Base-by-base conservation (phyloP, 2,113 vertebrate species). In the Gila orcuttii region DNA sequence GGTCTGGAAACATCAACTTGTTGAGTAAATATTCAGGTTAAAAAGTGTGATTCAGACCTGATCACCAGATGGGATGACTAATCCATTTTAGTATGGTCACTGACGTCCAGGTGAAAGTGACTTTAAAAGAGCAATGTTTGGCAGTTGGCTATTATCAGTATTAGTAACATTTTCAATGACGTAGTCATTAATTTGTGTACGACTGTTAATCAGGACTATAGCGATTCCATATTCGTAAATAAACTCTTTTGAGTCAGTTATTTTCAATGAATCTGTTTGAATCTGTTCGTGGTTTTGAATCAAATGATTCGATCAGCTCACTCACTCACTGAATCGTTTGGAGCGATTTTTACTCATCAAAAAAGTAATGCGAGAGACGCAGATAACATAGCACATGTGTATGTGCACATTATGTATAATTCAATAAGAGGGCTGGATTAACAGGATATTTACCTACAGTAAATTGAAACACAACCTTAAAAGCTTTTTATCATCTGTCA, bases 41-140 rank as follows among this genome's bases (percentile, higher is more conserved):
- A 25, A 79, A 25, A 42, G 10, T 13, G 52, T 47, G 42, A 75
- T 47, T 25, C 42, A 57, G 52, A 60, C 33, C 55, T 23, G n/a
- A 7, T 42, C 57, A 79, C 33, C 11, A 62, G 77, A 79, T 39
- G 33, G 21, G 33, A 57, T 59, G 76, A 45, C 23, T 79, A 25
- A 62, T 79, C 78, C 78, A 79, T 36, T 62, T 79, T 42, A 62
- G 33, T 17, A 19, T 62, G 21, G 77, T 62, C 33, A 39, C 33
- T 79, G 77, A 60, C 3, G 6, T 60, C 33, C 12, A n/a, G 11
- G 33, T 60, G 21, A 79, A 79, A 79, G 57, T 79, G 75, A 77
- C 75, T 55, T 77, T 77, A 8, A 55, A 31, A 21, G 12, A 15
- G 23, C 39, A 25, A 3, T n/a, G 33, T 73, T 19, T 33, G 31